Evolutionary conservation across 2,888 invertebrate genomes (phyloP), one percentile per base, ranked within the genome.

Genomic region (Leptinotarsa haldemani): DNA sequence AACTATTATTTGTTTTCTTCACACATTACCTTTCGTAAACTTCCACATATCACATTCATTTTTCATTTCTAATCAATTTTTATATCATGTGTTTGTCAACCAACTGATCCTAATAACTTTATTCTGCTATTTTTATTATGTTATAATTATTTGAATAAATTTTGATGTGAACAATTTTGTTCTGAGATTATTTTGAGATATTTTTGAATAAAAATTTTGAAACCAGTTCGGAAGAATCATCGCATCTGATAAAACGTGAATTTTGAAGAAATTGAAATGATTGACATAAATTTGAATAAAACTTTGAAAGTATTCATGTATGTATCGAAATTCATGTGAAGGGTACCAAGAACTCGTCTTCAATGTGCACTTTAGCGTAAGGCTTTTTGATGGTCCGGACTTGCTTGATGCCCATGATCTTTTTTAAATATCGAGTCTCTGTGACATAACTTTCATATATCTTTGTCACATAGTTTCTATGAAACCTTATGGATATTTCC

Each of bases 331-430:
- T 79, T 79, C 78, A 79, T 79, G 71, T 77, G 82, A 82, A 83
- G 76, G 83, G 80, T 80, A 83, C 81, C 80, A 82, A 81, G 82
- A 82, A 82, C 82, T 78, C 80, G 75, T 80, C 79, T 78, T 78
- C 73, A 74, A 77, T 80, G 80, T 80, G 75, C 78, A 80, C 77
- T 77, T 80, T 74, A 78, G 78, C 79, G 79, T 78, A 76, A 76
- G 75, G 64, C 65, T 30, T 71, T 74, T 53, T 65, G 69, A 65
- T 69, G 79, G 76, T 40, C 77, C 77, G 80, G 70, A 79, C 69
- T 76, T n/a, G 30, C 30, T 40, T 9, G 30, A 9, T 40, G 9
- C 30, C 30, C 30, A 40, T 40, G 30, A 30, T 30, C 30, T 30
- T 40, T 40, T 40, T 2, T 9, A 2, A 40, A 40, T 9, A 40